Evolutionary conservation across 2,888 invertebrate species (phyloP).

Genomic region (Archips xylosteana): DNA sequence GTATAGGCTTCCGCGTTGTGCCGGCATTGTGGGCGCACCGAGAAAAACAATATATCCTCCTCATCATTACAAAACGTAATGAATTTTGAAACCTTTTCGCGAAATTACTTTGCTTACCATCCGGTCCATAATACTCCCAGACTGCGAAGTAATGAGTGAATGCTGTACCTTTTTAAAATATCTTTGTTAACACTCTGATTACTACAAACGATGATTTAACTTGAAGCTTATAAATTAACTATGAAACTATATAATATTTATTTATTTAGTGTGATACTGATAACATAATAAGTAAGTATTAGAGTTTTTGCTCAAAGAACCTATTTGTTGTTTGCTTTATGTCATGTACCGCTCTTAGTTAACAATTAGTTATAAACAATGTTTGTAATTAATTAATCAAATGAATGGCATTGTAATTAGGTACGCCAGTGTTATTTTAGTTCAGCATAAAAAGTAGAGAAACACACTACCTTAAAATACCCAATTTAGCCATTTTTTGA

Average conservation of each 20-base stretch:
- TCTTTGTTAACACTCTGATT: not conserved
- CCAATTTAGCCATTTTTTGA: conserved; percentile 16
- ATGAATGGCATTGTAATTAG: too few relatives aligned
- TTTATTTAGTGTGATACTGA: too few relatives aligned
- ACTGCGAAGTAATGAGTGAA: conserved; percentile 12
- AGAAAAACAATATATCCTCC: conserved; percentile 49
- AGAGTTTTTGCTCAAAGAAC: too few relatives aligned
- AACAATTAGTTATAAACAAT: too few relatives aligned
- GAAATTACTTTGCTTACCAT: conserved; percentile 37
- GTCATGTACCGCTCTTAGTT: too few relatives aligned
- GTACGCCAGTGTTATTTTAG: too few relatives aligned
- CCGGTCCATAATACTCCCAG: conserved; percentile 12
- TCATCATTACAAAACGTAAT: conserved; percentile 38
- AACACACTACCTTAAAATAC: not conserved
- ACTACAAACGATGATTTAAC: not conserved
- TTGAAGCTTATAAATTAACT: not conserved
- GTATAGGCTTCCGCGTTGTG: conserved; percentile 62
- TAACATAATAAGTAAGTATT: too few relatives aligned
- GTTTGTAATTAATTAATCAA: too few relatives aligned
- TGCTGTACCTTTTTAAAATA: not conserved
- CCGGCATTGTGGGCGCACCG: conserved; percentile 40
- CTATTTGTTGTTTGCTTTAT: too few relatives aligned
- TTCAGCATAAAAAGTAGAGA: too few relatives aligned
- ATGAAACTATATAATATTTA: not conserved
- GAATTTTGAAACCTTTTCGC: conserved; percentile 37